Base-by-base conservation (phyloP, 1,140 invertebrate genomes). In the Lordiphosa clarofinis region DNA sequence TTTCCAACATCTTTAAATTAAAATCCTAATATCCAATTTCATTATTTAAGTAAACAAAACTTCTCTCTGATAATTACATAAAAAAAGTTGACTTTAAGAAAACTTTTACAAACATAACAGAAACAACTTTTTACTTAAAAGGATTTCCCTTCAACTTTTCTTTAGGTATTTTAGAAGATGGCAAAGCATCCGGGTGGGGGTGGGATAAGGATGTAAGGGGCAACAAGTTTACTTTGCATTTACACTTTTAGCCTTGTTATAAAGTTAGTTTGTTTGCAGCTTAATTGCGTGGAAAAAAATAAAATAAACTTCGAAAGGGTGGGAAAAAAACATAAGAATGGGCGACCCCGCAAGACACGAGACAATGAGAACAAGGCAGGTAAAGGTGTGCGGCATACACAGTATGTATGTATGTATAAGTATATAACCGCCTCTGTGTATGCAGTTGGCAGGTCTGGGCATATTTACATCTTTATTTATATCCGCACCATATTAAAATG, bases 191-290 rank as follows among this genome's bases (percentile, higher is more conserved):
- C 15, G 15, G 1, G 15, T 15, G 15, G 15, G 10, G 37, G n/a
- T n/a, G n/a, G 8, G 7, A 3, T 9, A 5, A 35, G 31, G 44
- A 19, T 8, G 9, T 3, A 13, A 58, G 36, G 24, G 69, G 72
- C 72, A 72, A 82, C 67, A 81, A 81, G 76, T 81, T 82, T 72
- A 39, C 56, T 72, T 67, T 81, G 67, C 66, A 81, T 81, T 74
- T 63, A 52, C 71, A 52, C 70, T 47, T 40, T 60, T 44, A 52
- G 71, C 58, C 67, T 39, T 56, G 58, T 66, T 55, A 81, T 53
- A 71, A 81, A 81, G 52, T 81, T 64, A 58, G 58, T 66, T 76
- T 82, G 59, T 69, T 73, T 69, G 72, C 63, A 61, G 73, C 76
- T 71, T 73, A 82, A 76, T 73, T 82, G 68, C 42, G 63, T 56